Base-by-base conservation (phyloP, 2,113 vertebrate genomes). In the Ciconia stormi region DNA sequence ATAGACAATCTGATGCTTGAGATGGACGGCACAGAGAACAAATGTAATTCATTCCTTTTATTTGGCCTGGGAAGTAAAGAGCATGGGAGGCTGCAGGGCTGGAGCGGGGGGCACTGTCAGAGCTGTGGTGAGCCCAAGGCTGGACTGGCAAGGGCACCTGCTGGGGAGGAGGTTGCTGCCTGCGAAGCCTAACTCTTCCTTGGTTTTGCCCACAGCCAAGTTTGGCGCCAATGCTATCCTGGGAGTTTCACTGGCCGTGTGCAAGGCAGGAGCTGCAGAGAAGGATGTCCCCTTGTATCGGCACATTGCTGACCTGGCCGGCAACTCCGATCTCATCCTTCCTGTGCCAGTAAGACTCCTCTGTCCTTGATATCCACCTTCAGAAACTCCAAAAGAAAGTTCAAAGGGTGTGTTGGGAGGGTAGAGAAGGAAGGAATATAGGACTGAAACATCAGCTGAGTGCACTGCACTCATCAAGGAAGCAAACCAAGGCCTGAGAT, bases 211-310 rank as follows among this genome's bases (percentile, higher is more conserved):
- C 89, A 52, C 98, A 99, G 99, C 99, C 93, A 99, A 99, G 96
- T 99, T 99, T 91, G 99, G 99, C 5, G 99, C 99, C 96, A 99
- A 99, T 23, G 98, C 99, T 70, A 99, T 99, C 97, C 98, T 99
- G 82, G 99, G 99, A 84, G 98, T 99, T 52, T 99, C 99, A 0
- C 96, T 99, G 98, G 99, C 99, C 0, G 97, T 99, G 91, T 99
- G 99, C 97, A 99, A 99, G 98, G 99, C 99, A 1, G 99, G 99
- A 42, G 99, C 99, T 25, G 98, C 98, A 1, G 99, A 99, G 97
- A 99, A 98, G 92, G 99, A 98, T 13, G 97, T 99, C 85, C 99
- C 99, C 25, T 96, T 99, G 32, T 99, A 99, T 88, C 98, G 99
- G 59, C 99, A 99, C 96, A 99, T 99, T 18, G 99, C 99, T 91